These are phyloP conservation scores for Isaurus tuberculatus DNA, from an alignment of 92 coral and sea anemone species.

Conservation along the genomic window DNA sequence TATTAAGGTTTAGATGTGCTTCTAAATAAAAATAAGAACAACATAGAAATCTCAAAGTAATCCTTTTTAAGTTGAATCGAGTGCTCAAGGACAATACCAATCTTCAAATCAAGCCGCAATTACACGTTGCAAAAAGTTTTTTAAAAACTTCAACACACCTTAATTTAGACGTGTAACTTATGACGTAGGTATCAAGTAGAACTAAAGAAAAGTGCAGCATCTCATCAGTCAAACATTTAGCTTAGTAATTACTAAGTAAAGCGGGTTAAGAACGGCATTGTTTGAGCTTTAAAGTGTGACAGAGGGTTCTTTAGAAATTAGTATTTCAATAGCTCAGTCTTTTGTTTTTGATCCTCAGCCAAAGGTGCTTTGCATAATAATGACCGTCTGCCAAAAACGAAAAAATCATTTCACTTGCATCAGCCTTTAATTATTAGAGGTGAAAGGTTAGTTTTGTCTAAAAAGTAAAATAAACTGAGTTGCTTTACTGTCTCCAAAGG, in stretches of 20 bases:
- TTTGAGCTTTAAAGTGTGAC: neutral
- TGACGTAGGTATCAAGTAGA: neutral
- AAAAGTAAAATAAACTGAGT: neutral
- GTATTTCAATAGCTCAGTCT: neutral
- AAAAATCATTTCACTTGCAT: neutral
- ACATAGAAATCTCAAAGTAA: neutral
- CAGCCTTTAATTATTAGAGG: neutral
- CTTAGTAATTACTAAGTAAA: neutral
- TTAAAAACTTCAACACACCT: neutral
- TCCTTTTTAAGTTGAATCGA: neutral
- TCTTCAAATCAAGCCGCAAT: neutral
- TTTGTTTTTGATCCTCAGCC: conserved; percentile 12
- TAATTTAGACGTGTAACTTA: neutral
- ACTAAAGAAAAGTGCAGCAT: neutral
- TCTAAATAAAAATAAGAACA: neutral
- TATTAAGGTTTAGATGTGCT: neutral
- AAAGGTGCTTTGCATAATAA: conserved; percentile 26
- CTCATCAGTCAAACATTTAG: neutral
- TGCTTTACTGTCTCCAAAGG: no score
- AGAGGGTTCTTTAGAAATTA: neutral
- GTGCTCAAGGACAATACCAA: conserved; percentile 1
- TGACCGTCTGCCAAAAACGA: conserved; percentile 20
- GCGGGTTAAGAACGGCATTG: neutral
- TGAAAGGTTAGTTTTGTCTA: conserved; percentile 24
- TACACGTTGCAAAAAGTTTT: neutral